Evolutionary conservation across 2,113 vertebrate species (phyloP).

Genomic region (Siphamia tubifer): DNA sequence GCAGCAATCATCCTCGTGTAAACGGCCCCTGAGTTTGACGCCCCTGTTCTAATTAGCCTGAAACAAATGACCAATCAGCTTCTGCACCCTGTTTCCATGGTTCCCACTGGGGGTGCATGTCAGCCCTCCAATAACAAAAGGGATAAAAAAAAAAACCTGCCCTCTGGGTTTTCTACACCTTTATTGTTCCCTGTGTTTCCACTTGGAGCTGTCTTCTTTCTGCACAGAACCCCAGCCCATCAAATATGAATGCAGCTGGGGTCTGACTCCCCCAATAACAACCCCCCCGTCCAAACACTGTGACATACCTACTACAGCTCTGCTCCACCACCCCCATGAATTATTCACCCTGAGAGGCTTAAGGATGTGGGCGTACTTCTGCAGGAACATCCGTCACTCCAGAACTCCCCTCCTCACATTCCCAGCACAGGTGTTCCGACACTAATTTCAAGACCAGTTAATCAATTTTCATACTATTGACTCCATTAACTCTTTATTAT

Average conservation of each 20-base stretch:
- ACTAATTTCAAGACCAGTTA: not conserved
- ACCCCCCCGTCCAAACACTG: not conserved
- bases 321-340: slow-evolving; percentile 11
- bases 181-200: not conserved
- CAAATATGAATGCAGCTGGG: slow-evolving; percentile 29
- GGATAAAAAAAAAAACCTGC: not conserved
- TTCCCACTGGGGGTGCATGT: not conserved
- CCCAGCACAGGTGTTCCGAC: not conserved
- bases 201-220: not conserved
- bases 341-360: slow-evolving; percentile 13
- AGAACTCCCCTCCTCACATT: not conserved
- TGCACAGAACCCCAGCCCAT: slow-evolving; percentile 16
- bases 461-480: slow-evolving; percentile 13
- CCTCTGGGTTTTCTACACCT: not conserved
- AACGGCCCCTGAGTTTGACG: too few species aligned
- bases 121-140: not conserved
- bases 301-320: slow-evolving; percentile 44
- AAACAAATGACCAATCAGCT: not conserved
- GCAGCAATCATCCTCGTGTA: too few species aligned
- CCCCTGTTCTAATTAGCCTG: not conserved
- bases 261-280: not conserved
- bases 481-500: not conserved
- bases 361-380: not conserved
- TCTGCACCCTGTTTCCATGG: not conserved
- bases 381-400: not conserved